Conservation (phyloP, 2,888 invertebrate genomes). For the Cheilosia scutellata region DNA sequence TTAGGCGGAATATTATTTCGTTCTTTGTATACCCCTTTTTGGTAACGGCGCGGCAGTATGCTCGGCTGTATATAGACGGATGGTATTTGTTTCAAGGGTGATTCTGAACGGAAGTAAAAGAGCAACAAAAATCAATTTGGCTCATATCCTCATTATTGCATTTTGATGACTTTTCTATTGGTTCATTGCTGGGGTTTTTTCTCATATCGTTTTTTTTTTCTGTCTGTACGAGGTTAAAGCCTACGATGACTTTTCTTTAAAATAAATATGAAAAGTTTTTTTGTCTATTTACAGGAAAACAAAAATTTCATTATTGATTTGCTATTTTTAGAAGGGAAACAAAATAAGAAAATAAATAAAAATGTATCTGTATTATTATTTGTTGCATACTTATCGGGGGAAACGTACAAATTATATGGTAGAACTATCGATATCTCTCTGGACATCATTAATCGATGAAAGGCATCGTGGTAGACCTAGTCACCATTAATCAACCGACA, state of each 20-base stretch:
- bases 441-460: too few species aligned
- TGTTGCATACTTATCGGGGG: constrained; percentile 30
- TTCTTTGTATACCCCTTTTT: background rate
- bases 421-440: too few species aligned
- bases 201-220: background rate
- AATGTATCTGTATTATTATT: background rate
- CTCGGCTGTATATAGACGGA: background rate
- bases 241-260: constrained; percentile 2
- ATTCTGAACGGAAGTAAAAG: constrained; percentile 48
- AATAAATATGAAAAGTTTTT: constrained; percentile 34
- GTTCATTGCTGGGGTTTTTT: constrained; percentile 61
- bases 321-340: background rate
- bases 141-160: constrained; percentile 80
- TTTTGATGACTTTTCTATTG: constrained; percentile 83
- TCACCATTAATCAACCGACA: background rate
- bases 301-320: constrained; percentile 41
- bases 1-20: constrained; percentile 54
- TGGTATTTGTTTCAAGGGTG: background rate
- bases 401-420: too few species aligned
- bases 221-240: constrained; percentile 45
- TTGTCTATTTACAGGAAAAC: constrained; percentile 13
- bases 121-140: constrained; percentile 70
- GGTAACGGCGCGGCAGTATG: background rate
- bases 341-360: background rate
- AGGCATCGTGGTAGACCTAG: too few species aligned